Percentiles rank a stretch among this genome's conserved stretches.
phyloP scores from a whole-genome alignment of 2,113 vertebrate genomes.

The Picathartes gymnocephalus region DNA sequence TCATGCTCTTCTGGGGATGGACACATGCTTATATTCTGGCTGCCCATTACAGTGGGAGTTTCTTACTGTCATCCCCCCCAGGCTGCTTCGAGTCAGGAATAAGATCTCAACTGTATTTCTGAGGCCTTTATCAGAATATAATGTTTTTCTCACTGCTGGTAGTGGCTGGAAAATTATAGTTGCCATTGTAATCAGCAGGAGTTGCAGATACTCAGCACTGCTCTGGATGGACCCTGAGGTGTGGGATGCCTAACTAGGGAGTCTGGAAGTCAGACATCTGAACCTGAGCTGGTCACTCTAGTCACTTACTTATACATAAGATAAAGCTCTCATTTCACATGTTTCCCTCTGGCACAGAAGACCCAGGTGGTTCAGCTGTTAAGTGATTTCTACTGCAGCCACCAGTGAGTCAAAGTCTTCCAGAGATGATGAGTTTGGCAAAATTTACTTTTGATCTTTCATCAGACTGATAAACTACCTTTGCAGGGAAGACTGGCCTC shows the following conservation, averaged over 20 bases:
- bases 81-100: neutral
- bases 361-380: neutral
- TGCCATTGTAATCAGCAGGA: neutral
- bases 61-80: accelerated
- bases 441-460: neutral
- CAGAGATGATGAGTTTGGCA: neutral
- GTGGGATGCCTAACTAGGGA: neutral
- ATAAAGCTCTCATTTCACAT: neutral
- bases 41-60: neutral
- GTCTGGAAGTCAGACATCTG: neutral
- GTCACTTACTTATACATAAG: neutral
- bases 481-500: neutral
- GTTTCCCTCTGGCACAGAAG: neutral
- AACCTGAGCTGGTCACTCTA: neutral
- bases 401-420: neutral
- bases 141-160: neutral
- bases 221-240: neutral
- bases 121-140: neutral
- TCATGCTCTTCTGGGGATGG: neutral
- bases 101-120: neutral
- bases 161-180: neutral
- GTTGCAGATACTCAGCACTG: neutral
- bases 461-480: neutral
- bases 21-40: neutral
- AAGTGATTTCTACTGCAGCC: neutral